A percentile compares a stretch with the other conserved stretches of the same genome.
Evolutionary conservation across 2,113 vertebrate genomes (phyloP).

Genomic region (Narcine bancroftii): DNA sequence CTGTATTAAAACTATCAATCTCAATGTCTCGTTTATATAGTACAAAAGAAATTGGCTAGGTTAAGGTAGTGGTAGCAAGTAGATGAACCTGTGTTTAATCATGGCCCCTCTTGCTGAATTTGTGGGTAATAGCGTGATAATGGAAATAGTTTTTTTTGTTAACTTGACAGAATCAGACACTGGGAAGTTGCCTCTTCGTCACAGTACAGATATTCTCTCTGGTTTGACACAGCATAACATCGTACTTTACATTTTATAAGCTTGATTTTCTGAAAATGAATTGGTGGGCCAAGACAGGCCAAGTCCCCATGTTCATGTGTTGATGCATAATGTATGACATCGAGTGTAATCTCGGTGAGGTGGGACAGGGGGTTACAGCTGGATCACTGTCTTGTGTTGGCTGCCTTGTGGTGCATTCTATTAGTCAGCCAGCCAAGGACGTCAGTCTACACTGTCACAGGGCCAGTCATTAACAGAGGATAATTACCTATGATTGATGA

Average conservation of each 20-base stretch:
- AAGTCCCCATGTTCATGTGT: not conserved
- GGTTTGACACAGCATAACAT: not conserved
- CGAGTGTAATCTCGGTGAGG: not conserved
- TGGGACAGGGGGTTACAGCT: not conserved
- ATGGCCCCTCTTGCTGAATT: not conserved
- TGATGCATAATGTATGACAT: not conserved
- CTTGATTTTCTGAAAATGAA: not conserved
- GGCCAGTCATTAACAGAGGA: constrained; percentile 17
- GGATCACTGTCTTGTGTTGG: not conserved
- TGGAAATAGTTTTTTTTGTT: not conserved
- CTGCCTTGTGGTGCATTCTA: not conserved
- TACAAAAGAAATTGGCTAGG: not conserved
- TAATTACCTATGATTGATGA: constrained; percentile 2
- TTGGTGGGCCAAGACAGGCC: not conserved
- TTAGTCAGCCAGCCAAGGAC: not conserved
- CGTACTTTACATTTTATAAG: not conserved
- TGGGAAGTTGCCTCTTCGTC: not conserved
- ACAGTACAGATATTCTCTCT: not conserved
- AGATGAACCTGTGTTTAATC: not conserved
- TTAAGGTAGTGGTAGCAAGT: not conserved
- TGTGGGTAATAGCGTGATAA: not conserved
- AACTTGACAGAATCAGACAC: not conserved
- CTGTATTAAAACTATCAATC: no score
- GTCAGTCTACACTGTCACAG: not conserved
- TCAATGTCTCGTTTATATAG: no score